These are phyloP conservation scores for Mus spicilegus DNA, from an alignment of 2,113 vertebrate genomes.

Conservation along the genomic window DNA sequence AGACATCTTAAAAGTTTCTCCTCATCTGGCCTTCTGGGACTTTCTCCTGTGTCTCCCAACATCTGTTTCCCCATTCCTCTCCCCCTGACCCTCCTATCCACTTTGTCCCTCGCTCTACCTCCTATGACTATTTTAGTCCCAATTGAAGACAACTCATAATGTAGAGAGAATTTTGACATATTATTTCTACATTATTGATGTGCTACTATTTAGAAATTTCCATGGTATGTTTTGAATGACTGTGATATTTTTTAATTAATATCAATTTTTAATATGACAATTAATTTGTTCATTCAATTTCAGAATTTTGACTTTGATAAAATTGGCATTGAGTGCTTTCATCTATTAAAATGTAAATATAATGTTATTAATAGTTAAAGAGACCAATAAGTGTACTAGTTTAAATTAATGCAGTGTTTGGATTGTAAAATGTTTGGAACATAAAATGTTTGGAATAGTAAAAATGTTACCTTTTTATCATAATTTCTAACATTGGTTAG, in stretches of 20 bases:
- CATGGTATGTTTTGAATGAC: not conserved
- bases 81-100: too few relatives aligned
- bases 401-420: not conserved
- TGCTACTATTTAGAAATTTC: not conserved
- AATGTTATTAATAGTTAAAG: not conserved
- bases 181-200: not conserved
- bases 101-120: too few relatives aligned
- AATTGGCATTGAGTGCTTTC: fast-evolving
- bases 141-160: not conserved
- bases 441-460: not conserved
- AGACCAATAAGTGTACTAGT: not conserved
- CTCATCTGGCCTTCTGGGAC: too few relatives aligned
- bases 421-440: not conserved
- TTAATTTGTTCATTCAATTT: not conserved
- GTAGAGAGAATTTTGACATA: not conserved
- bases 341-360: not conserved
- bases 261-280: not conserved
- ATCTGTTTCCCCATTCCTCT: too few relatives aligned
- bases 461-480: too few relatives aligned
- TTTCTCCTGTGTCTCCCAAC: too few relatives aligned
- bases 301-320: not conserved
- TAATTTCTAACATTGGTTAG: not conserved
- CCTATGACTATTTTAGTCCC: too few relatives aligned
- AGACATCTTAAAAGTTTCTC: too few relatives aligned
- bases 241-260: not conserved